Conservation (phyloP, 2,797 vertebrate species). For the Austrolebias charrua region DNA sequence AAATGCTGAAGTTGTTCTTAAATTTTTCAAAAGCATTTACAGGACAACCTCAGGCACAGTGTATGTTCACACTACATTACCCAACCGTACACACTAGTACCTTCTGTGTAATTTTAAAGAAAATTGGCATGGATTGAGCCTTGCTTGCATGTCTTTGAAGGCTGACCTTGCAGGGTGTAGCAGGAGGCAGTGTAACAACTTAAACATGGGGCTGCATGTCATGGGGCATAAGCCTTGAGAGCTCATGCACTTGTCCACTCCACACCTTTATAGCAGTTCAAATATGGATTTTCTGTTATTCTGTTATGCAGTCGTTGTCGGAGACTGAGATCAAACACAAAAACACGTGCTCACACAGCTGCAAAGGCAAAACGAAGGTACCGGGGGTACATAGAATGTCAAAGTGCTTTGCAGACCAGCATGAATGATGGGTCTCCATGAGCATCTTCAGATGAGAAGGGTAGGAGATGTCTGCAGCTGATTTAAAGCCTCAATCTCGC, state of each 20-base stretch:
- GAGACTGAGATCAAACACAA: conserved; percentile 48
- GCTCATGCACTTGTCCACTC: conserved; percentile 3
- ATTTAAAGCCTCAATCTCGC: conserved; percentile 71
- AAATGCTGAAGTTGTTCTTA: conserved; percentile 41
- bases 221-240: conserved; percentile 4
- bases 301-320: conserved; percentile 9
- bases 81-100: conserved; percentile 22
- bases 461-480: conserved; percentile 60
- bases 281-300: conserved; percentile 33
- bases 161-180: conserved; percentile 21
- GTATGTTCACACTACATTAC: conserved; percentile 47
- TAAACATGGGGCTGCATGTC: background rate
- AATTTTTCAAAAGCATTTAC: conserved; percentile 43
- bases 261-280: background rate
- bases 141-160: conserved; percentile 5
- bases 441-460: conserved; percentile 59
- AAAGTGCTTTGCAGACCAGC: conserved; percentile 49
- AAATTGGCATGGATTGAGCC: conserved; percentile 20
- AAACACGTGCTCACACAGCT: conserved; percentile 7
- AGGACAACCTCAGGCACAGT: conserved; percentile 20
- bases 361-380: conserved; percentile 17
- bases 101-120: conserved; percentile 40
- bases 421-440: conserved; percentile 68
- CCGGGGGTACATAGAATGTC: conserved; percentile 49
- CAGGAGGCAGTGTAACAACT: conserved; percentile 6